A percentile compares a stretch with the other conserved stretches of the same genome.
Conservation (phyloP, 2,797 vertebrate genomes). For the Coranthus polyacanthus region DNA sequence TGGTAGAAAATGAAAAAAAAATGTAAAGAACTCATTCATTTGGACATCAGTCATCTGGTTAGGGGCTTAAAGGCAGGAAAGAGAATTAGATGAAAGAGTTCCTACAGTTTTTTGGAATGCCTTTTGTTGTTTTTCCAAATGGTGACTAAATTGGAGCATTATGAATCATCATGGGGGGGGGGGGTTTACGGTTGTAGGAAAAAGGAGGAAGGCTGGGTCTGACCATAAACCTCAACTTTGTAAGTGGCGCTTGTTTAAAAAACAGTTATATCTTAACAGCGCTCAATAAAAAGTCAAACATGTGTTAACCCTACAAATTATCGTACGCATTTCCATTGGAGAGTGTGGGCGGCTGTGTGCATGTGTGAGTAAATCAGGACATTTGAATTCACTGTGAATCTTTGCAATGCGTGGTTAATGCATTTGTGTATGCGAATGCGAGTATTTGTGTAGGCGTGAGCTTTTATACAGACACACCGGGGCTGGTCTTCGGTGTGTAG, state of each 20-base stretch:
- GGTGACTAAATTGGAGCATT: constrained; percentile 51
- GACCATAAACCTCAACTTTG: constrained; percentile 59
- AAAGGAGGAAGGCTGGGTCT: constrained; percentile 10
- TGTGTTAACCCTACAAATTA: constrained; percentile 47
- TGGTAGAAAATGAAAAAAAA: background rate
- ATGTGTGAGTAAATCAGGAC: background rate
- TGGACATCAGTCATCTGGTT: constrained; percentile 40
- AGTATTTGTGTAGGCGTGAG: constrained; percentile 24
- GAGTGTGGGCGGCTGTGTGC: constrained; percentile 37
- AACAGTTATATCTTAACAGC: constrained; percentile 36
- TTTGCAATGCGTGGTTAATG: constrained; percentile 16
- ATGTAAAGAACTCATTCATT: constrained; percentile 13
- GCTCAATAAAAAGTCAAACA: constrained; percentile 46
- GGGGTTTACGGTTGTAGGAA: constrained; percentile 26
- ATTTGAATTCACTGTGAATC: constrained; percentile 11
- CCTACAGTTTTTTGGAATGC: constrained; percentile 39
- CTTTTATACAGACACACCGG: constrained; percentile 36
- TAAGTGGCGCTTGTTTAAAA: constrained; percentile 42
- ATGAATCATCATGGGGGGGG: constrained; percentile 44
- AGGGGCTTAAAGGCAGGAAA: constrained; percentile 22
- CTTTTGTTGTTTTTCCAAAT: constrained; percentile 65
- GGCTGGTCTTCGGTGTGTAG: constrained; percentile 48
- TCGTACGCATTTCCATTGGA: constrained; percentile 27
- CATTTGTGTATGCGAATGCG: constrained; percentile 16
- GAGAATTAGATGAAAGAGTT: constrained; percentile 46